Percentiles rank a stretch among this genome's conserved stretches.
These are phyloP conservation scores for Thamnophis sirtalis DNA, from an alignment of 2,113 vertebrate species.

Conservation along the genomic window DNA sequence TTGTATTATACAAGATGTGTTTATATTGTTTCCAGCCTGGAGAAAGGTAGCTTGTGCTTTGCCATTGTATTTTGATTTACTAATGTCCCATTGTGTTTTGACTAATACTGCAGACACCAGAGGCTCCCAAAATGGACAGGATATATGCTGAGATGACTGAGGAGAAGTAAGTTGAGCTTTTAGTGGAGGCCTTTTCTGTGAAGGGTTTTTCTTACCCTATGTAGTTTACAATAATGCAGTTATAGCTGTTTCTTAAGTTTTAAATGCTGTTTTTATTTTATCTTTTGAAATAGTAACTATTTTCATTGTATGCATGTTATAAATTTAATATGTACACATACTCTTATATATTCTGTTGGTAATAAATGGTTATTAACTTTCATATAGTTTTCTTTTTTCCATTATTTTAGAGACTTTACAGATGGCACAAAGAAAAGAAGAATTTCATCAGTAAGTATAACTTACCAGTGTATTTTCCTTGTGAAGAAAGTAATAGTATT, in stretches of 20 bases:
- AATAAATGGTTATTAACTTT: conserved; percentile 2
- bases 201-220: neutral
- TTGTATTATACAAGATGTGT: neutral
- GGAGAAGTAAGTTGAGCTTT: conserved; percentile 69
- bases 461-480: neutral
- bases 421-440: conserved; percentile 62
- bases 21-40: neutral
- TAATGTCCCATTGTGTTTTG: conserved; percentile 35
- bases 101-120: conserved; percentile 17
- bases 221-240: neutral
- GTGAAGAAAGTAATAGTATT: neutral
- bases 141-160: conserved; percentile 51
- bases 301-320: neutral
- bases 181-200: neutral
- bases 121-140: conserved; percentile 64
- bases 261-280: neutral
- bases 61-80: conserved; percentile 9
- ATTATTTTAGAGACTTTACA: conserved; percentile 60
- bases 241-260: neutral
- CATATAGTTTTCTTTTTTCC: neutral
- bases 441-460: conserved; percentile 73
- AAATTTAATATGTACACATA: neutral
- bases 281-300: neutral
- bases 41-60: neutral
- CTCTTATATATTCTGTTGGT: neutral